Evolutionary conservation across 2,113 vertebrate species (phyloP).

Genomic region (Podarcis cretensis): DNA sequence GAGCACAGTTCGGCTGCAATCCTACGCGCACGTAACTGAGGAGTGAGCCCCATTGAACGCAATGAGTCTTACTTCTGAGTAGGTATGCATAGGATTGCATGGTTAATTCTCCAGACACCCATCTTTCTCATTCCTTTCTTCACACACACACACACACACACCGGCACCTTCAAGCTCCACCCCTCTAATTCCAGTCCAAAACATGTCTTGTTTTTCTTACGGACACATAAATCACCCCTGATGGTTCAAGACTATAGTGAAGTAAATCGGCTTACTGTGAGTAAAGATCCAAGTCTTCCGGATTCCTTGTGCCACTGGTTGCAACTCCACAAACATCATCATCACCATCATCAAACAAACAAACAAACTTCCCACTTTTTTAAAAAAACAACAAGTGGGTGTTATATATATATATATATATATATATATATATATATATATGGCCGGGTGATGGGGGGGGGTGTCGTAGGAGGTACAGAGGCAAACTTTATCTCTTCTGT

Average conservation of each 20-base stretch:
- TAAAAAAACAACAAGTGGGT: too few relatives aligned
- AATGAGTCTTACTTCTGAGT: neutral
- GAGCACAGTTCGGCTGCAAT: constrained; percentile 48
- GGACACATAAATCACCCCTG: constrained; percentile 75
- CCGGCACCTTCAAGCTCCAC: constrained; percentile 54
- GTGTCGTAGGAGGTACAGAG: constrained; percentile 54
- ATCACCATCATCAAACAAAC: neutral
- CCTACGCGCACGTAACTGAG: neutral
- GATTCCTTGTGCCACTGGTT: constrained; percentile 62
- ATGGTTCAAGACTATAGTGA: constrained; percentile 67
- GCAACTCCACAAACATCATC: constrained; percentile 57
- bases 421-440: neutral
- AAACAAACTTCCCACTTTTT: neutral
- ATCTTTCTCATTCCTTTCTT: constrained; percentile 41
- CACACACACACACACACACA: constrained; percentile 47
- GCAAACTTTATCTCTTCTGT: constrained; percentile 77
- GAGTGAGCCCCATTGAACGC: neutral
- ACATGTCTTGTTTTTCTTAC: constrained; percentile 66
- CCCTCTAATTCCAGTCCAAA: constrained; percentile 66
- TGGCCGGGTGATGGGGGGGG: constrained; percentile 2
- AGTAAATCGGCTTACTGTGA: constrained; percentile 75
- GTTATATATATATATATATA: neutral
- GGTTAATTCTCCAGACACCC: neutral
- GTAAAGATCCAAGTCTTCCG: constrained; percentile 68
- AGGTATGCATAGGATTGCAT: neutral